Percentiles rank a stretch among this genome's conserved stretches.
Evolutionary conservation across 2,888 invertebrate species (phyloP).

Genomic region (Mythimna lalbum): DNA sequence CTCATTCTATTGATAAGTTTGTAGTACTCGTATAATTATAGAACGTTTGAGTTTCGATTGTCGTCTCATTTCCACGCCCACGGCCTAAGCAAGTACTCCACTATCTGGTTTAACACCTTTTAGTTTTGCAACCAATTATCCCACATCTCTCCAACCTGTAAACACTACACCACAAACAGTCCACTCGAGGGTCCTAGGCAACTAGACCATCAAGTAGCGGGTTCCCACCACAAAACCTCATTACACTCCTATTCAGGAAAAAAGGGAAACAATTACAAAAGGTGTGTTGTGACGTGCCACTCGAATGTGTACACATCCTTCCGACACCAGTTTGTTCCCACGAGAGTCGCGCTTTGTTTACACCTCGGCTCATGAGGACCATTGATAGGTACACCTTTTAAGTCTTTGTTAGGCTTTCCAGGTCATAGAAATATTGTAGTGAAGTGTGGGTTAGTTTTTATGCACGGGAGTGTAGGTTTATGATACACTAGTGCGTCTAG

Average conservation of each 20-base stretch:
- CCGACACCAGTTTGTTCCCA: conserved; percentile 70
- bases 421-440: conserved; percentile 18
- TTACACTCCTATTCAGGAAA: conserved; percentile 69
- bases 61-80: not conserved
- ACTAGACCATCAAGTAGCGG: conserved; percentile 23
- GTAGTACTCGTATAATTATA: not conserved
- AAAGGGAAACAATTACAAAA: conserved; percentile 80
- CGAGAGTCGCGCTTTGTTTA: conserved; percentile 54
- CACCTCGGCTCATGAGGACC: conserved; percentile 65
- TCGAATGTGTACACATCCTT: conserved; percentile 78
- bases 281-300: conserved; percentile 69
- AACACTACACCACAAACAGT: conserved; percentile 8
- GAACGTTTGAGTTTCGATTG: not conserved
- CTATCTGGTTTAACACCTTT: not conserved
- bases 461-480: not conserved
- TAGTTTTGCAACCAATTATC: not conserved
- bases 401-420: conserved; percentile 22
- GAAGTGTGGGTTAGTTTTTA: not conserved
- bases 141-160: conserved; percentile 28
- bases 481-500: not conserved
- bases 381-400: conserved; percentile 35
- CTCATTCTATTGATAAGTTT: not conserved
- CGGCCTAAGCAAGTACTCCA: not conserved
- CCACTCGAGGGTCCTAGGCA: conserved; percentile 19
- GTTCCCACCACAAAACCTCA: conserved; percentile 58